A percentile compares a stretch with the other conserved stretches of the same genome.
These are phyloP conservation scores for Semibalanus balanoides DNA, from an alignment of 1,140 invertebrate species.

Conservation along the genomic window DNA sequence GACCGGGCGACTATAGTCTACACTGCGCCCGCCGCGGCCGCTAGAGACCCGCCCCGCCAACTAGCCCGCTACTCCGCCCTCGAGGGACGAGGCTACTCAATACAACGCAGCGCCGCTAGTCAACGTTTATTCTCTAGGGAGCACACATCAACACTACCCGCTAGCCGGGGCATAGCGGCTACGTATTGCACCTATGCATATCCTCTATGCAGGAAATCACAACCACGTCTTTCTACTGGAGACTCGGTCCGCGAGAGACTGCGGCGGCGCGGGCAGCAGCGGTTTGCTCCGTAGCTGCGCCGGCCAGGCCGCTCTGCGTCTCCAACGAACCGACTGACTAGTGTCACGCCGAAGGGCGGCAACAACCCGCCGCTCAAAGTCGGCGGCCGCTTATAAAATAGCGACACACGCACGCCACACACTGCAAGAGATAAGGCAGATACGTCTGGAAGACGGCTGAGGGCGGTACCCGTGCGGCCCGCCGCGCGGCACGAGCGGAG, in stretches of 20 bases:
- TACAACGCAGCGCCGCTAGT: background rate
- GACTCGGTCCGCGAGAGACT: too few species aligned
- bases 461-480: background rate
- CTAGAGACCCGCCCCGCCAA: background rate
- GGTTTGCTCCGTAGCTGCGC: too few species aligned
- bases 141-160: background rate
- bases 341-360: too few species aligned
- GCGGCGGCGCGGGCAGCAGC: too few species aligned
- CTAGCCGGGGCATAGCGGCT: background rate
- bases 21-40: background rate
- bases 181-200: background rate
- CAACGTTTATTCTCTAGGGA: constrained; percentile 2
- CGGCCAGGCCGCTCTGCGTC: too few species aligned
- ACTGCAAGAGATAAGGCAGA: background rate
- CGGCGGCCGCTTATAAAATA: background rate
- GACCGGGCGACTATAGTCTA: too few species aligned
- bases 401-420: background rate
- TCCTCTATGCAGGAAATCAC: background rate
- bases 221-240: background rate
- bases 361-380: too few species aligned
- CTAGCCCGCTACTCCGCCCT: too few species aligned
- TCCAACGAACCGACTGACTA: too few species aligned
- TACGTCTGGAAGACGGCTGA: background rate
- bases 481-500: too few species aligned
- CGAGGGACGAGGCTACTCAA: background rate